phyloP scores from a whole-genome alignment of 1,140 invertebrate genomes.

The Zaprionus kolodkinae region DNA sequence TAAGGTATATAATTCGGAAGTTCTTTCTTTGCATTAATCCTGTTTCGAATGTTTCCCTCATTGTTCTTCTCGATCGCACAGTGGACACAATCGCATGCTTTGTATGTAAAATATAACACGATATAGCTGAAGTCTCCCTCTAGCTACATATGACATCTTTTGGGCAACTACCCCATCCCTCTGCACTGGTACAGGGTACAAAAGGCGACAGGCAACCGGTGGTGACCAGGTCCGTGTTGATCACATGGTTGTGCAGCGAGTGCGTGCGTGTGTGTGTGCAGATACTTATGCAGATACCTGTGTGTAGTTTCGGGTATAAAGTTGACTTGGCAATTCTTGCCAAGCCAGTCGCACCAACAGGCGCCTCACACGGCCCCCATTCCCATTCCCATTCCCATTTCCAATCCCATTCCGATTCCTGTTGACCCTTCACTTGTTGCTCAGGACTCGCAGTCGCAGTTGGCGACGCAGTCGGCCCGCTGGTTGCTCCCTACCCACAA shows the following conservation, averaged over 20 bases:
- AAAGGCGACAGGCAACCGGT: constrained; percentile 27
- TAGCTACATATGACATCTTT: not conserved
- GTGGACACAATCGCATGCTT: too few species aligned
- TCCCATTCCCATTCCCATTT: too few species aligned
- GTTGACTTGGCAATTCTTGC: constrained; percentile 73
- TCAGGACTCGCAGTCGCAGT: not conserved
- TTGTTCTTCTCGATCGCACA: too few species aligned
- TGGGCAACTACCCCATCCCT: not conserved
- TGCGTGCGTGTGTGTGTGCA: constrained; percentile 19
- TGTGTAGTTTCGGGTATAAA: constrained; percentile 43
- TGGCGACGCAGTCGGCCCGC: not conserved
- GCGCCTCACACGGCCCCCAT: too few species aligned
- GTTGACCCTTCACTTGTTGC: constrained; percentile 3
- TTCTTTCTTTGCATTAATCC: too few species aligned
- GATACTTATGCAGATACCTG: constrained; percentile 24
- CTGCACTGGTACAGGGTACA: constrained; percentile 14
- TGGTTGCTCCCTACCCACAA: not conserved
- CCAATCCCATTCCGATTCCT: not conserved
- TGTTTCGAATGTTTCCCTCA: too few species aligned
- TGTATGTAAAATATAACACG: too few species aligned
- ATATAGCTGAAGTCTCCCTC: too few species aligned
- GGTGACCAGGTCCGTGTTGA: too few species aligned
- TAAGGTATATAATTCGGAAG: not conserved
- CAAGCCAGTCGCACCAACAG: constrained; percentile 53
- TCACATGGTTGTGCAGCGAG: not conserved